phyloP scores from a whole-genome alignment of 2,797 vertebrate species.

The Melanotaenia parkinsoni region DNA sequence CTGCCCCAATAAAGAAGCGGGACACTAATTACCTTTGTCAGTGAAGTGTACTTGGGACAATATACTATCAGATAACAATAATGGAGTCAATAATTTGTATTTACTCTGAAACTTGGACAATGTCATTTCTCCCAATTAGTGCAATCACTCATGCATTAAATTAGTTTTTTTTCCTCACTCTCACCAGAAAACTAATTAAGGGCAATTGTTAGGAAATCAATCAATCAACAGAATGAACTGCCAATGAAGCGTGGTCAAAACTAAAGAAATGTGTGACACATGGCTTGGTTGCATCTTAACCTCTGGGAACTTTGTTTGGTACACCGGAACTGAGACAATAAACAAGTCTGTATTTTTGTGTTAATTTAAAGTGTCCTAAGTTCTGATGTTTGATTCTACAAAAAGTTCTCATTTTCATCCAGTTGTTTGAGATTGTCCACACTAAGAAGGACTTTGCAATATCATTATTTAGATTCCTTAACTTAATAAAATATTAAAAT shows the following conservation, averaged over 20 bases:
- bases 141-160: conserved; percentile 85
- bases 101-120: conserved; percentile 87
- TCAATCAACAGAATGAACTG: conserved; percentile 79
- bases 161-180: conserved; percentile 76
- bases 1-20: conserved; percentile 70
- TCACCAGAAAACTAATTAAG: conserved; percentile 82
- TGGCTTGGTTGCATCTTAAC: conserved; percentile 61
- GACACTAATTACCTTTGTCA: conserved; percentile 85
- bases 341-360: conserved; percentile 29
- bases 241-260: conserved; percentile 77
- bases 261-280: conserved; percentile 68
- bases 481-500: background rate
- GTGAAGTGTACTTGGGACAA: conserved; percentile 83
- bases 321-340: conserved; percentile 34
- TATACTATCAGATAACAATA: conserved; percentile 86
- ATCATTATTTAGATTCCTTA: background rate
- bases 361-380: conserved; percentile 15
- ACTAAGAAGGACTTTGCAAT: background rate
- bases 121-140: conserved; percentile 86
- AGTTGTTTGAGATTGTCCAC: background rate
- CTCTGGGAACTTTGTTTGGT: conserved; percentile 54
- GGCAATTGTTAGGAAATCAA: conserved; percentile 84
- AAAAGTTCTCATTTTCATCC: background rate
- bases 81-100: conserved; percentile 87
- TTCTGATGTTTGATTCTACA: background rate